Evolutionary conservation across 2,888 invertebrate genomes (phyloP), one percentile per base, ranked within the genome.

Genomic region (Synanthedon andrenaeformis): DNA sequence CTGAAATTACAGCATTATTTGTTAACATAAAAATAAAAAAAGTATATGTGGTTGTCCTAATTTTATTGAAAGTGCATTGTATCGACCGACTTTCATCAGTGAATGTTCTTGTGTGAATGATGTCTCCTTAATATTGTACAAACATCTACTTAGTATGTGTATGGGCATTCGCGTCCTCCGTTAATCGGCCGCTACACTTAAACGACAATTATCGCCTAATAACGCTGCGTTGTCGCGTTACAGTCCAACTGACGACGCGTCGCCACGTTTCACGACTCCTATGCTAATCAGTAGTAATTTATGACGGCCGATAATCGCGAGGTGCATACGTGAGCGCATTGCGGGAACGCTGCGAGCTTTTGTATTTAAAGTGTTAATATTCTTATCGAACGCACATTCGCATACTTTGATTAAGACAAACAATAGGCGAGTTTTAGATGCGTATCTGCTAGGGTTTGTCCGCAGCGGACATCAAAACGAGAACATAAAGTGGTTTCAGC

Each of bases 231-330:
- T 72, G 78, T 75, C 66, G 72, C 62, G 65, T 72, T 76, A 78
- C 74, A 76, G 69, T 74, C 78, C 76, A 82, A 82, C 81, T 82
- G 84, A 83, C 72, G 72, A 76, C 70, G 67, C 64, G 70, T 72
- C 76, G 77, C 71, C 78, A 65, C 70, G 77, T 74, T 35, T 70
- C 81, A 81, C 83, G 82, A 80, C 78, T 72, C 63, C 74, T 82
- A 87, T 85, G 86, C 78, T 82, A 87, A 87, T 85, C 79, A 70
- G 66, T 66, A 57, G 79, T 84, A 80, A 83, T 84, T 85, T 87
- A 85, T 83, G 82, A 82, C 71, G 75, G 65, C 64, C 76, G 82
- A 82, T 84, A 83, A 86, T 86, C 84, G 85, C 84, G 80, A 82
- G 74, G 73, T 61, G 73, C 67, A 81, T 81, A 83, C 85, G 85